phyloP scores from a whole-genome alignment of 1,140 invertebrate species.

The Hyles euphorbiae region DNA sequence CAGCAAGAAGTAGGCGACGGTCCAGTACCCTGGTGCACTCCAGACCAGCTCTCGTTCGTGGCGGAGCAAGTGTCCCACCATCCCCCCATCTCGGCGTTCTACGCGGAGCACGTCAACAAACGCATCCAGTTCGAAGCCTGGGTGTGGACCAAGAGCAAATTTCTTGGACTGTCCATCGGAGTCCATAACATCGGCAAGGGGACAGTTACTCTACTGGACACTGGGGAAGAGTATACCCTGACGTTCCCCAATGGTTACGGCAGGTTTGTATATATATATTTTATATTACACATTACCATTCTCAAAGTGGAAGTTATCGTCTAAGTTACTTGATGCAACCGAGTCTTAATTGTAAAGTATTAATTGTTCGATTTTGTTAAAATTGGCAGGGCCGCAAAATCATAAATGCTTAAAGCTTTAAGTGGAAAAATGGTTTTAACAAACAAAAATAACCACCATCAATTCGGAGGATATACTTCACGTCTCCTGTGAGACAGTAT shows the following conservation, averaged over 20 bases:
- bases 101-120: slow-evolving; percentile 95
- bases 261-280: slow-evolving; percentile 68
- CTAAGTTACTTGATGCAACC: too few relatives aligned
- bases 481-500: too few relatives aligned
- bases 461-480: too few relatives aligned
- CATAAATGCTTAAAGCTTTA: too few relatives aligned
- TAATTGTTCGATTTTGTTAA: too few relatives aligned
- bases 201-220: slow-evolving; percentile 86
- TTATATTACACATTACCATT: too few relatives aligned
- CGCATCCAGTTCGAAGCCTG: slow-evolving; percentile 93
- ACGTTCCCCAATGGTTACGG: slow-evolving; percentile 98
- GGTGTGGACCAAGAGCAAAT: slow-evolving; percentile 99
- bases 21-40: slow-evolving; percentile 87
- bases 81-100: slow-evolving; percentile 98
- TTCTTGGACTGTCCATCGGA: slow-evolving; percentile 95
- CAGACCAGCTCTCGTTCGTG: slow-evolving; percentile 90
- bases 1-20: slow-evolving; percentile 80
- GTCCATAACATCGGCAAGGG: slow-evolving; percentile 92
- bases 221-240: slow-evolving; percentile 93
- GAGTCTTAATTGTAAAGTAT: too few relatives aligned
- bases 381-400: too few relatives aligned
- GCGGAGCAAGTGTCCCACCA: slow-evolving; percentile 99
- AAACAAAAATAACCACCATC: too few relatives aligned
- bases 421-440: too few relatives aligned
- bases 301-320: too few relatives aligned